Percentiles rank a stretch among this genome's conserved stretches.
phyloP scores from a whole-genome alignment of 1,140 invertebrate species.

The Rhagoletis zephyria region DNA sequence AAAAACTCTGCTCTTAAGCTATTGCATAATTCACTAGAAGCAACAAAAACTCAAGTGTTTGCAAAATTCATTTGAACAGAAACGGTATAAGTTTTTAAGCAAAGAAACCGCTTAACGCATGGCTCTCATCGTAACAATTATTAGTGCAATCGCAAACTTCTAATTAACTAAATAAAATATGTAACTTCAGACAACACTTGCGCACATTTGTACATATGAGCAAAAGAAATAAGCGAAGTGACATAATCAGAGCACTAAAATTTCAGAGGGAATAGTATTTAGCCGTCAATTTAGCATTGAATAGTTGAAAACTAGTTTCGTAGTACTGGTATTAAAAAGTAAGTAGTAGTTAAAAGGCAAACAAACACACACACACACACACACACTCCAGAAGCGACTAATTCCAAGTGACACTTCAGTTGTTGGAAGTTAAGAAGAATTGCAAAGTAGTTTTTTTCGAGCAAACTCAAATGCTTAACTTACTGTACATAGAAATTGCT shows the following conservation, averaged over 20 bases:
- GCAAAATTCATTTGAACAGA: slow-evolving; percentile 1
- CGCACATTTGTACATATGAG: neutral
- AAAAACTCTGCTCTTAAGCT: neutral
- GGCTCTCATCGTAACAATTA: neutral
- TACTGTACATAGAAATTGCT: neutral
- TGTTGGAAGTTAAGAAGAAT: no score
- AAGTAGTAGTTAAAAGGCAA: neutral
- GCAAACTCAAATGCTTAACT: no score
- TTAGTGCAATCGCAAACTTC: neutral
- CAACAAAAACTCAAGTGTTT: neutral
- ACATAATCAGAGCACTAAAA: neutral
- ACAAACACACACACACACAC: neutral
- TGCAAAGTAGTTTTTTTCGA: no score
- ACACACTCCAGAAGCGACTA: neutral
- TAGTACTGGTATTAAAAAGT: no score
- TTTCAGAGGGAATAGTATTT: neutral
- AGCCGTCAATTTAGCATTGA: neutral
- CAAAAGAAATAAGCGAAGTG: neutral
- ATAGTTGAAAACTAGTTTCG: neutral
- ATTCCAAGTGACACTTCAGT: no score
- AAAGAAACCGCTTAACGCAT: neutral
- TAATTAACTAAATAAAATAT: neutral
- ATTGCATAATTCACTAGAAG: neutral
- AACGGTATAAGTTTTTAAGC: neutral
- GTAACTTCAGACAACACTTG: neutral